Evolutionary conservation across 2,113 vertebrate genomes (phyloP), one percentile per base, ranked within the genome.

Genomic region (Psilopsiagon aymara): DNA sequence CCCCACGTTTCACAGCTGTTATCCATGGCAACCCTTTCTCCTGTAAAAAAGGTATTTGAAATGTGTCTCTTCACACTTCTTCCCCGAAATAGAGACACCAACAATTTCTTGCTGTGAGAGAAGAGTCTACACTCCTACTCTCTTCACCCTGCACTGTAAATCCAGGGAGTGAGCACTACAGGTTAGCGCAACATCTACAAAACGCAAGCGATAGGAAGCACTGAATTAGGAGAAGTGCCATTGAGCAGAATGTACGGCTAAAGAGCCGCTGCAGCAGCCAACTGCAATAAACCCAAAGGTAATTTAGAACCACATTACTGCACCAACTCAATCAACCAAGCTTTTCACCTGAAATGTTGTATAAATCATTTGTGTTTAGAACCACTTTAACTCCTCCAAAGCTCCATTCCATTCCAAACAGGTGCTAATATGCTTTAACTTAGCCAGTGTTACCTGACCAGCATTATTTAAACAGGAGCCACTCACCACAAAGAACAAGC

Each of bases 301-400:
- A 90, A 92, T 87, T 94, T 94, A 91, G 11, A 85, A 55, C 51
- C 47, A 35, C 62, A 15, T 93, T 83, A 86, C 81, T 80, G 60
- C 17, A 64, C 67, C 83, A 85, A 55, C 44, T 90, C 78, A 88
- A 81, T 9, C 76, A 84, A 92, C 73, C 21, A 60, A 76, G 68
- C 25, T 76, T 90, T 94, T 76, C 70, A 75, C 64, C 71, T 78
- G 73, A 67, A 96, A 28, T 29, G 53, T 29, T 87, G 69, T 47
- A 25, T 80, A 92, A 95, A 87, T 93, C 63, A 96, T 77, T 83
- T 1, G 1, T 67, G 67, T 86, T 95, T 88, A 68, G 13, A 66
- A 82, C 33, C 35, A 60, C 77, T 83, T 81, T n/a, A 84, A 82
- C 29, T 81, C 70, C 64, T 82, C 55, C 80, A 79, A 71, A 91